Evolutionary conservation across 1,140 invertebrate genomes (phyloP).

Genomic region (Macrocentrus cingulum): DNA sequence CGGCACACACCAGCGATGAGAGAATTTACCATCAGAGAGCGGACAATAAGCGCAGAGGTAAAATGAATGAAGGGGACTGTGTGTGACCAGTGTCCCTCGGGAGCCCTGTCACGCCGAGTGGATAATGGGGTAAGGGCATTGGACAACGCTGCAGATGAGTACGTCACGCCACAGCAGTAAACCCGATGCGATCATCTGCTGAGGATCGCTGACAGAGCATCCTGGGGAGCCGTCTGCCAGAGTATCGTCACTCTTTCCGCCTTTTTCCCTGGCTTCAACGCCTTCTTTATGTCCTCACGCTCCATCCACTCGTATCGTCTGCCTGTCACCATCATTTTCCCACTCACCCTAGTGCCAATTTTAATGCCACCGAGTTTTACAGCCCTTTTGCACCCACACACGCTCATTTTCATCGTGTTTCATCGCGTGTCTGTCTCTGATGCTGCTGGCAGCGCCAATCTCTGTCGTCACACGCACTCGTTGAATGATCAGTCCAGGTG

Average conservation of each 20-base stretch:
- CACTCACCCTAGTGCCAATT: background rate
- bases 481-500: too few species aligned
- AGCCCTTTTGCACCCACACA: too few species aligned
- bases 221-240: slow-evolving; percentile 48
- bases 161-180: slow-evolving; percentile 56
- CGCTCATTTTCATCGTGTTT: too few species aligned
- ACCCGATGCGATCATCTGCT: slow-evolving; percentile 53
- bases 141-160: slow-evolving; percentile 41
- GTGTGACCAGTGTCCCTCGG: slow-evolving; percentile 37
- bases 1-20: slow-evolving; percentile 21
- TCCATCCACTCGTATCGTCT: background rate
- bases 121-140: slow-evolving; percentile 45
- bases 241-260: slow-evolving; percentile 4
- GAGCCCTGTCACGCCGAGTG: slow-evolving; percentile 55
- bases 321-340: background rate
- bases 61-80: slow-evolving; percentile 11
- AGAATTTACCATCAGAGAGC: background rate
- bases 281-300: background rate
- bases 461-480: too few species aligned
- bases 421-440: too few species aligned
- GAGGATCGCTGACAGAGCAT: slow-evolving; percentile 53
- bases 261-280: background rate
- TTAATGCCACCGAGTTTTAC: too few species aligned
- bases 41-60: background rate
- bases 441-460: too few species aligned